These are phyloP conservation scores for Aphelenchoides fujianensis DNA, from an alignment of 1,140 invertebrate species.

Conservation along the genomic window DNA sequence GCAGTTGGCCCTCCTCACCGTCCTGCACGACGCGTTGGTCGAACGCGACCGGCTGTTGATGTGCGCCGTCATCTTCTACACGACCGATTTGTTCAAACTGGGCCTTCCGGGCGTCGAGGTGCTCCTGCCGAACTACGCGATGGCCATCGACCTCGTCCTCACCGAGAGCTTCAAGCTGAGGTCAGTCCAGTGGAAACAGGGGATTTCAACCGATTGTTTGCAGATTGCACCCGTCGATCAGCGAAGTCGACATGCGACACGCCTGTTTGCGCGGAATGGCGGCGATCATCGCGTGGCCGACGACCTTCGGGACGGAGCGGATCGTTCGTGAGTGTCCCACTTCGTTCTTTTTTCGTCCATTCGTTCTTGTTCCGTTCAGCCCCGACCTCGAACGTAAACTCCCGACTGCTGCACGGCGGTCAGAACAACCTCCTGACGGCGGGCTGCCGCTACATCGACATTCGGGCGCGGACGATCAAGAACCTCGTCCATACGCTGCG, in stretches of 20 bases:
- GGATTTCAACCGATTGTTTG: slow-evolving; percentile 13
- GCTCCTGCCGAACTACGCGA: slow-evolving; percentile 80
- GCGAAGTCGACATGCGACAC: slow-evolving; percentile 56
- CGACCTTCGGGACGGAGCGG: slow-evolving; percentile 48
- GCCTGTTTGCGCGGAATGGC: slow-evolving; percentile 51
- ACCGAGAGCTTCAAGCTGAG: slow-evolving; percentile 71
- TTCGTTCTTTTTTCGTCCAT: too few relatives aligned
- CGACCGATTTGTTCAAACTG: slow-evolving; percentile 73
- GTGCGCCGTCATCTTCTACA: slow-evolving; percentile 58
- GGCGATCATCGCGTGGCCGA: slow-evolving; percentile 57
- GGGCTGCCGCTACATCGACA: slow-evolving; percentile 71
- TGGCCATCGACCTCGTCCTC: slow-evolving; percentile 81
- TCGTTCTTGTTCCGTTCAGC: too few relatives aligned
- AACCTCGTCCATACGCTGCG: slow-evolving; percentile 79
- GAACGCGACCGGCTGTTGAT: slow-evolving; percentile 63
- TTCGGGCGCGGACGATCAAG: slow-evolving; percentile 79
- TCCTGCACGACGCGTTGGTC: slow-evolving; percentile 80
- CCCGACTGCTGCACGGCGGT: slow-evolving; percentile 18
- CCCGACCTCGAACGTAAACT: too few relatives aligned
- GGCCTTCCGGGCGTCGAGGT: slow-evolving; percentile 89
- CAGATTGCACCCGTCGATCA: slow-evolving; percentile 58
- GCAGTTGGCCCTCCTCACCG: slow-evolving; percentile 90
- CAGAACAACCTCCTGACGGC: slow-evolving; percentile 28
- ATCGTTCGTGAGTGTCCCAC: not conserved
- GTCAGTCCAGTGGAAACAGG: slow-evolving; percentile 51